Evolutionary conservation across 2,888 invertebrate species (phyloP), one percentile per base, ranked within the genome.

Genomic region (Theretra japonica): DNA sequence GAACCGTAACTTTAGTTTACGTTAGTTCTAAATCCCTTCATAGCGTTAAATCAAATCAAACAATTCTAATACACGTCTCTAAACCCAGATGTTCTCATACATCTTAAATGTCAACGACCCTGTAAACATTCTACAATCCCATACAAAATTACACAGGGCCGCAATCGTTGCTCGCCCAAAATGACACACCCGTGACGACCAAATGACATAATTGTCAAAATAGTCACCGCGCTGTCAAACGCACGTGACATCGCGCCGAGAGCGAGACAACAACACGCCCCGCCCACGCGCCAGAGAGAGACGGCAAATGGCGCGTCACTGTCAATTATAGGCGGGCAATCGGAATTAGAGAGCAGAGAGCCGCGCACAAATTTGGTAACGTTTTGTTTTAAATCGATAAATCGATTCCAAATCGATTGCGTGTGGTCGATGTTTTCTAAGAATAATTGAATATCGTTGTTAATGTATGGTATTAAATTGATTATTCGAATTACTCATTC

Each of bases 171-270:
- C 91, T 91, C 93, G 91, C 89, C 90, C 90, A 92, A 94, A 73
- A 94, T 92, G 92, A 94, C 93, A 92, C 90, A 89, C 90, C 93
- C 90, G 90, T 90, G 89, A 91, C 92, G 91, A 85, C 87, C 93
- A 93, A 94, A 94, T 94, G 94, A 94, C 94, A 94, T 94, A 94
- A 94, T 94, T 94, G 94, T 94, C 94, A 90, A 94, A 94, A 94
- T 94, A 93, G 92, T 92, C 90, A 91, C 88, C 87, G 84, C 90
- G 87, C 88, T 92, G 93, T 92, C 90, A 89, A 82, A 80, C 90
- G 93, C 93, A 94, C 94, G 94, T 94, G 94, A 94, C 93, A 93
- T 83, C 83, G 82, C 81, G 83, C 79, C 72, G 71, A 74, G 86
- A 79, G 87, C 86, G 91, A 93, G 77, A 72, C 65, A 62, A 75